Evolutionary conservation across 2,113 vertebrate genomes (phyloP).

Genomic region (Stictonetta naevosa): DNA sequence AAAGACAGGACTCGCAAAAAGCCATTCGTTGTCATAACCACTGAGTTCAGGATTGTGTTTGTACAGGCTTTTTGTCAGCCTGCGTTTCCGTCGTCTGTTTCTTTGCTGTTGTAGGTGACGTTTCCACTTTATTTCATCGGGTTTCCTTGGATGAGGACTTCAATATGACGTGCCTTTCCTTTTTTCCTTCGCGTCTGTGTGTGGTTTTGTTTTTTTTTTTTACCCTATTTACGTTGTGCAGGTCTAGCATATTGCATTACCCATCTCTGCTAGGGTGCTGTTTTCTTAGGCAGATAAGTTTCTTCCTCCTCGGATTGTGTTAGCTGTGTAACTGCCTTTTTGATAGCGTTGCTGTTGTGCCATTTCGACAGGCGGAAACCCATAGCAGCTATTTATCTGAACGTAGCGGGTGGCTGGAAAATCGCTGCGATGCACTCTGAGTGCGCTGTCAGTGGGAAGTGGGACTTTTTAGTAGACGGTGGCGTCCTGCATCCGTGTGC

Average conservation of each 20-base stretch:
- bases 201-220: not conserved
- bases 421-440: not conserved
- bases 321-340: not conserved
- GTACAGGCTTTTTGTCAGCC: not conserved
- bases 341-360: accelerated
- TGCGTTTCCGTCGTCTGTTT: not conserved
- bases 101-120: not conserved
- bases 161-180: not conserved
- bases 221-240: not conserved
- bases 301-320: not conserved
- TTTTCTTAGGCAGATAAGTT: not conserved
- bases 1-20: not conserved
- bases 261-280: not conserved
- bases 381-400: not conserved
- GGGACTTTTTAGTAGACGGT: not conserved
- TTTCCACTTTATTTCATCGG: not conserved
- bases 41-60: not conserved
- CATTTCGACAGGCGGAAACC: not conserved
- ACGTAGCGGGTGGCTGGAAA: not conserved
- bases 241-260: not conserved
- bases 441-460: not conserved
- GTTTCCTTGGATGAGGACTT: not conserved
- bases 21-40: not conserved
- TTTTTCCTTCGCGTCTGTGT: too few relatives aligned
- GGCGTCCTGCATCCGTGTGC: not conserved